Evolutionary conservation across 2,797 vertebrate genomes (phyloP).

Genomic region (Chromobotia macracanthus): DNA sequence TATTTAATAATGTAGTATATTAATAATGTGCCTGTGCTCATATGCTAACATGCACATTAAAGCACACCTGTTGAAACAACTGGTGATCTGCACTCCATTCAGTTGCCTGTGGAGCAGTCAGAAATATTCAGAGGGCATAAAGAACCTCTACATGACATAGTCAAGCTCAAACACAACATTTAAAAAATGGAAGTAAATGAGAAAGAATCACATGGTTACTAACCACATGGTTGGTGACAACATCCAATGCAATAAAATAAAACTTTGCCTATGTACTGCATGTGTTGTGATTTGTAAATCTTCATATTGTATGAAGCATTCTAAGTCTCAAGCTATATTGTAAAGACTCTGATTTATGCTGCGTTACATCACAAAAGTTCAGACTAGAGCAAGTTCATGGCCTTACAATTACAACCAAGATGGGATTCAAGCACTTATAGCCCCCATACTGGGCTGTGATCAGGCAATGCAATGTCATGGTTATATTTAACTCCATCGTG

Average conservation of each 20-base stretch:
- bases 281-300: too few relatives aligned
- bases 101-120: not conserved
- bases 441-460: constrained; percentile 12
- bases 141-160: not conserved
- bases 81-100: not conserved
- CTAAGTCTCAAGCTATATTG: too few relatives aligned
- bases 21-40: not conserved
- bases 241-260: too few relatives aligned
- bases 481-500: constrained; percentile 21
- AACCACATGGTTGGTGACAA: too few relatives aligned
- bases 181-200: not conserved
- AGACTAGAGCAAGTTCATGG: constrained; percentile 4
- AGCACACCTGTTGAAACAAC: not conserved
- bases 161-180: not conserved
- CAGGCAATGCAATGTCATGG: constrained; percentile 14
- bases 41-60: not conserved
- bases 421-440: constrained; percentile 18
- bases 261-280: too few relatives aligned
- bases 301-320: too few relatives aligned
- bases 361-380: constrained; percentile 9
- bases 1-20: not conserved
- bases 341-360: not conserved
- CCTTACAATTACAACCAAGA: constrained; percentile 11
- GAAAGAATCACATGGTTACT: too few relatives aligned
- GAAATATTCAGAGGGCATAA: not conserved